Evolutionary conservation across 2,113 vertebrate species (phyloP).

Genomic region (Anhinga anhinga): DNA sequence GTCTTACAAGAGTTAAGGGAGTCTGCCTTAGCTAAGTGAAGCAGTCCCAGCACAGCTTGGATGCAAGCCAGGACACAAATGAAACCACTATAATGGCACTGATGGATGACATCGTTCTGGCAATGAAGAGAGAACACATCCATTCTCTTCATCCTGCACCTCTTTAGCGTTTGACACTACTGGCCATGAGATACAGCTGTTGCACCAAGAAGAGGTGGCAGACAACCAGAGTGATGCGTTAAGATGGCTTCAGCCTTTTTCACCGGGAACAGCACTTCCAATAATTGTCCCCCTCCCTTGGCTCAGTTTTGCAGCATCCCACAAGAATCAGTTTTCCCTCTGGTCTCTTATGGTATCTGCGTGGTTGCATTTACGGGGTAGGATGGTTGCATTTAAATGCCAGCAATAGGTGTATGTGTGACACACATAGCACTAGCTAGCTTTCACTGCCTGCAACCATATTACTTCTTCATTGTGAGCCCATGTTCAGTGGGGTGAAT

Average conservation of each 20-base stretch:
- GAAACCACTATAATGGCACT: not conserved
- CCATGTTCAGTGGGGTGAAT: not conserved
- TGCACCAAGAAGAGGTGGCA: not conserved
- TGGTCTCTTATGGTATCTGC: not conserved
- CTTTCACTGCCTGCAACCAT: not conserved
- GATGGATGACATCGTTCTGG: not conserved
- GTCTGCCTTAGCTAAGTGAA: not conserved
- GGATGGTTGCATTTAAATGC: not conserved
- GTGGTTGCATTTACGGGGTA: not conserved
- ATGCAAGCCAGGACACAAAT: not conserved
- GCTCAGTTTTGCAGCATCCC: not conserved
- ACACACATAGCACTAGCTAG: not conserved
- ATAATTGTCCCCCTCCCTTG: not conserved
- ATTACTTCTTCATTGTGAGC: not conserved
- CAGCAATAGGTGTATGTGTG: not conserved
- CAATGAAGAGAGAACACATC: not conserved
- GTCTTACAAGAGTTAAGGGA: not conserved
- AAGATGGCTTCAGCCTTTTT: not conserved
- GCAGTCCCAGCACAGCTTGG: not conserved
- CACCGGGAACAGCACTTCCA: not conserved
- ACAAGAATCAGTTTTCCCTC: not conserved
- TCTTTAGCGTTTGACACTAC: not conserved
- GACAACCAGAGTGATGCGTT: not conserved
- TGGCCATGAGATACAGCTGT: not conserved
- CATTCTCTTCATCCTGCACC: conserved; percentile 10